Evolutionary conservation across 2,888 invertebrate species (phyloP).

Genomic region (Pachydiplax longipennis): DNA sequence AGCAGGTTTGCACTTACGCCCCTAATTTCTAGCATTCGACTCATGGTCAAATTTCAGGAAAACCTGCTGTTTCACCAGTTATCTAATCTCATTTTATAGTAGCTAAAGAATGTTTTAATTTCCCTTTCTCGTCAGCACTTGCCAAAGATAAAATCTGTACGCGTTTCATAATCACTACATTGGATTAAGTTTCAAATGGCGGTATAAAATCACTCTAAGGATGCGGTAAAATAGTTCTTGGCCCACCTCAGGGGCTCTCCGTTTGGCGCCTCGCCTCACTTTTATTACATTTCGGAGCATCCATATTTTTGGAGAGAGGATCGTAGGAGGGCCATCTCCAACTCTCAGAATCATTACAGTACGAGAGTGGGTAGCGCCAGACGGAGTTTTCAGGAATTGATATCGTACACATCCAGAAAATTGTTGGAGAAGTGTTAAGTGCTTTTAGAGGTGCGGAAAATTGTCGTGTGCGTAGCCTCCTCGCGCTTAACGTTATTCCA

Average conservation of each 20-base stretch:
- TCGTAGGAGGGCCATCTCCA: not conserved
- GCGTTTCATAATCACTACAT: not conserved
- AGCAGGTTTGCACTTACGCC: too few relatives aligned
- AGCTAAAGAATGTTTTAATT: too few relatives aligned
- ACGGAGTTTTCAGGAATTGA: not conserved
- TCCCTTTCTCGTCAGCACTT: too few relatives aligned
- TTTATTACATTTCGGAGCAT: constrained; percentile 1
- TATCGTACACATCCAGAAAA: not conserved
- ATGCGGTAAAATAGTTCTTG: constrained; percentile 6
- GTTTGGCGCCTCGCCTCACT: constrained; percentile 12
- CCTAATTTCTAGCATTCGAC: too few relatives aligned
- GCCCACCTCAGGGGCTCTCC: not conserved
- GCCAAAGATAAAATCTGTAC: not conserved
- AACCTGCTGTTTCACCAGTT: too few relatives aligned
- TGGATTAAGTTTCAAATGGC: not conserved
- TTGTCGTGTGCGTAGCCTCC: not conserved
- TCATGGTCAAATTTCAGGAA: too few relatives aligned
- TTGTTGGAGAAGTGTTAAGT: not conserved
- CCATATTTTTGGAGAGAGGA: constrained; percentile 7
- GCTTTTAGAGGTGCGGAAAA: not conserved
- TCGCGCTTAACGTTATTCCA: not conserved
- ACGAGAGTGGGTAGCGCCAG: not conserved
- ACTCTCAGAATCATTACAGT: not conserved
- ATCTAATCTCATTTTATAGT: too few relatives aligned
- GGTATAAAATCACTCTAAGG: not conserved